Evolutionary conservation across 2,888 invertebrate species (phyloP).

Genomic region (Mesorhabditis belari): DNA sequence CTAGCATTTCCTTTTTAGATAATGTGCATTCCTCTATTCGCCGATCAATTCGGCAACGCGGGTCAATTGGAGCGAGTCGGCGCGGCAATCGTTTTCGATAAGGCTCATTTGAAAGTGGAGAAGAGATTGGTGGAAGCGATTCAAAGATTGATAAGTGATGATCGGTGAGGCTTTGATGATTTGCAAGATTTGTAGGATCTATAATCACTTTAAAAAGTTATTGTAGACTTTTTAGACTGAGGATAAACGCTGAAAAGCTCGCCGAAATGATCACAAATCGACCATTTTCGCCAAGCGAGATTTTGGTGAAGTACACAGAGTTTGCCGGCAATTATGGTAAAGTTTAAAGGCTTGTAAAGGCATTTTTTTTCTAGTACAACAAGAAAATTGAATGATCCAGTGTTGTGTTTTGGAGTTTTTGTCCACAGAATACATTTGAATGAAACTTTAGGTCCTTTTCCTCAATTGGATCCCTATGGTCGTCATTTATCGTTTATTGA

Average conservation of each 20-base stretch:
- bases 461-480: background rate
- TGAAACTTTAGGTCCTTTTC: no score
- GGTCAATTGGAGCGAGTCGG: background rate
- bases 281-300: background rate
- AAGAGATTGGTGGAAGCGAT: background rate
- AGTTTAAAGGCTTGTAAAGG: background rate
- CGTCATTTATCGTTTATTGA: background rate
- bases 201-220: no score
- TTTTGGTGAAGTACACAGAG: background rate
- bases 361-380: no score
- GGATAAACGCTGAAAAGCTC: background rate
- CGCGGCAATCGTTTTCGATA: background rate
- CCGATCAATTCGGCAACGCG: background rate
- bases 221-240: background rate
- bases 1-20: background rate
- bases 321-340: background rate
- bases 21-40: background rate
- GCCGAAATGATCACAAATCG: background rate
- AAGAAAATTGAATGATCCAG: no score
- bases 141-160: background rate
- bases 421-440: no score
- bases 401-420: no score
- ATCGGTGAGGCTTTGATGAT: no score
- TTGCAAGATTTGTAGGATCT: no score
- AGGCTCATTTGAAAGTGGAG: background rate